Evolutionary conservation across 2,888 invertebrate species (phyloP).

Genomic region (Dione vanillae): DNA sequence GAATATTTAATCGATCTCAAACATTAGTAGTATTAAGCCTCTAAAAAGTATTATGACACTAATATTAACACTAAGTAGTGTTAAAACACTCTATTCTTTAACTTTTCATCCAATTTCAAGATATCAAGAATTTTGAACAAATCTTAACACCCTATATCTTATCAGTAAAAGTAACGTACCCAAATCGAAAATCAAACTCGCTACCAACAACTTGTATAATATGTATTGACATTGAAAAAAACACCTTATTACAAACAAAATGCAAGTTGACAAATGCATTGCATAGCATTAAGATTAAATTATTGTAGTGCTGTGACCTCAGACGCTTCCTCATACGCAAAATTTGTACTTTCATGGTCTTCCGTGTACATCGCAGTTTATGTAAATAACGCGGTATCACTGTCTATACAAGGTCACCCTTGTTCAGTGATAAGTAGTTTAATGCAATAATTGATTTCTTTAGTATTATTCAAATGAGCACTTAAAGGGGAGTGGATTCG

Average conservation of each 20-base stretch:
- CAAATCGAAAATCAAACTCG: background rate
- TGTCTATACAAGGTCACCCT: slow-evolving; percentile 37
- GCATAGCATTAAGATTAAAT: slow-evolving; percentile 32
- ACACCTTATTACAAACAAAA: background rate
- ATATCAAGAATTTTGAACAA: too few relatives aligned
- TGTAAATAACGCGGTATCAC: slow-evolving; percentile 40
- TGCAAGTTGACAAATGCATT: slow-evolving; percentile 25
- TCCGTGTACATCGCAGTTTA: slow-evolving; percentile 56
- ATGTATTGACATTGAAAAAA: background rate
- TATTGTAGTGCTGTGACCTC: slow-evolving; percentile 51
- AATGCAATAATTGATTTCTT: background rate
- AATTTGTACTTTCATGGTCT: slow-evolving; percentile 59
- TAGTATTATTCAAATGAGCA: background rate
- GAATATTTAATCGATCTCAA: too few relatives aligned
- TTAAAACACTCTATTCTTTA: too few relatives aligned
- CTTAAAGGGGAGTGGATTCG: too few relatives aligned
- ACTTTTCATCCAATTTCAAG: too few relatives aligned
- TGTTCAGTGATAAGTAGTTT: slow-evolving; percentile 38
- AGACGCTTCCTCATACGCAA: slow-evolving; percentile 68
- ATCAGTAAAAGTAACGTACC: too few relatives aligned
- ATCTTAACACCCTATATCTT: too few relatives aligned
- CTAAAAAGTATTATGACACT: too few relatives aligned
- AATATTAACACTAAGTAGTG: too few relatives aligned
- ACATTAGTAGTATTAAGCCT: too few relatives aligned
- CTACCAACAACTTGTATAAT: background rate